Evolutionary conservation across 2,888 invertebrate genomes (phyloP), one percentile per base, ranked within the genome.

Genomic region (Nomada flava): DNA sequence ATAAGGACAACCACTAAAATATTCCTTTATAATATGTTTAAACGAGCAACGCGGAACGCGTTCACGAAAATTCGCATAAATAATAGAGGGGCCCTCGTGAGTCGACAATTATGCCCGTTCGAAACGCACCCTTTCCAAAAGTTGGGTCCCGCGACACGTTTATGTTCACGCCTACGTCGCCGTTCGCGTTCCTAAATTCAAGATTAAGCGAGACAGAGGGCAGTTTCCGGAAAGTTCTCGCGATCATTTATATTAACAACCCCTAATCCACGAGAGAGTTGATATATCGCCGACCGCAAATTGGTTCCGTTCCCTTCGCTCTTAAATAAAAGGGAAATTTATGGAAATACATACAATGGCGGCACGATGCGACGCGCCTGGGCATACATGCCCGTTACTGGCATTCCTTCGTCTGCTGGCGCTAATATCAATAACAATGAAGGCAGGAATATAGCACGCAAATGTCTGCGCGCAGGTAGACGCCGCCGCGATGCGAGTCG

Each of bases 401-500:
- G 44, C 44, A 47, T 72, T 68, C 69, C 65, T 57, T 23, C 15
- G 55, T 52, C 47, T 62, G 53, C 47, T 18, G 72, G 62, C 59
- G 72, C 80, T 85, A 85, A 85, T 85, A 80, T 83, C 83, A 76
- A 85, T 83, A 76, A 83, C 81, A 81, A 85, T 76, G 83, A 81
- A 53, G 74, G 68, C 52, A 73, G 79, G 71, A 79, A 79, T 78
- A 59, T 62, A 60, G 42, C 68, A n/a, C 23, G 63, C 26, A 36
- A 20, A 50, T 29, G 64, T 20, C 42, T 47, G 73, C 23, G 55
- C 20, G 15, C 79, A 83, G 76, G 81, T 76, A 81, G 73, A 79
- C 57, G 26, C 52, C 15, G 67, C 57, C 64, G 67, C 68, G 77
- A 74, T 74, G 60, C 81, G 77, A 68, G 57, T 74, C 73, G 75